Percentiles rank a stretch among this genome's conserved stretches.
These are phyloP conservation scores for Eulemur rufifrons DNA, from an alignment of 2,113 vertebrate genomes.

Conservation along the genomic window DNA sequence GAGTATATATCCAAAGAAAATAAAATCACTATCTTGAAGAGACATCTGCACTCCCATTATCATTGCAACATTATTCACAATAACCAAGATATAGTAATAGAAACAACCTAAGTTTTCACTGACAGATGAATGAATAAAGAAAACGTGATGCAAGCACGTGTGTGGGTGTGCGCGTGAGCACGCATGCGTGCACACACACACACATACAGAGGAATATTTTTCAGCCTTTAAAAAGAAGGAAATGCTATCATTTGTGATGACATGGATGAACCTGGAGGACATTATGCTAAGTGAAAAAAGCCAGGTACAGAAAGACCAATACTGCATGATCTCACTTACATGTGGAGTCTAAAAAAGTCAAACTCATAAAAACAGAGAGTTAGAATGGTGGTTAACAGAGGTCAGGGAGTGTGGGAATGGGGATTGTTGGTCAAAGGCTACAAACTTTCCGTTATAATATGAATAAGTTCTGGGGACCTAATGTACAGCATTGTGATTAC, in stretches of 20 bases:
- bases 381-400: neutral
- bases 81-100: neutral
- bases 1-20: neutral
- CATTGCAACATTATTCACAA: neutral
- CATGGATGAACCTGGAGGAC: neutral
- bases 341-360: neutral
- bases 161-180: no score
- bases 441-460: neutral
- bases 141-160: neutral
- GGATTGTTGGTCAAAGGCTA: neutral
- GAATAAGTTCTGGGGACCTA: neutral
- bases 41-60: neutral
- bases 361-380: neutral
- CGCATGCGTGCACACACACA: neutral
- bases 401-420: neutral
- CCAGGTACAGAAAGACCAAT: neutral
- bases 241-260: neutral
- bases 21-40: neutral
- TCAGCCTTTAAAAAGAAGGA: neutral
- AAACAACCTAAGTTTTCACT: neutral
- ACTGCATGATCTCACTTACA: neutral
- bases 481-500: neutral
- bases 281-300: neutral
- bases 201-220: neutral
- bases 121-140: neutral